Evolutionary conservation across 2,113 vertebrate genomes (phyloP).

Genomic region (Colossoma macropomum): DNA sequence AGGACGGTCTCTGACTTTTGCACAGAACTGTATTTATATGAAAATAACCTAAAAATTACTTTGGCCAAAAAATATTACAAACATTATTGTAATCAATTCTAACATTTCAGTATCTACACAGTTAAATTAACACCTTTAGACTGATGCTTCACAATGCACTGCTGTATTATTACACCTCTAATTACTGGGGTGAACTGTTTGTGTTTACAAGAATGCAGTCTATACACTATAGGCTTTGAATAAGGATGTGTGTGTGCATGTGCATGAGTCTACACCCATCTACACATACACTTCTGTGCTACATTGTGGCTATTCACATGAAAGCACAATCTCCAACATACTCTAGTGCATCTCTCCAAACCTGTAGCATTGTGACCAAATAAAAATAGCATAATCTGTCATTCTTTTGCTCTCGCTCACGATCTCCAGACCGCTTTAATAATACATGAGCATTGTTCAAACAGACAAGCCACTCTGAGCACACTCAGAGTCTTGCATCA

Average conservation of each 20-base stretch:
- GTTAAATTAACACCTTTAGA: too few relatives aligned
- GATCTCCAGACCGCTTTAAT: neutral
- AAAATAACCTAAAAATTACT: too few relatives aligned
- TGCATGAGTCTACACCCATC: neutral
- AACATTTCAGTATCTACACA: neutral
- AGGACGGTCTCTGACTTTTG: too few relatives aligned
- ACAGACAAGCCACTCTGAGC: constrained; percentile 1
- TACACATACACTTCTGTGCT: neutral
- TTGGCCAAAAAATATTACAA: too few relatives aligned
- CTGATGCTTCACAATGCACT: too few relatives aligned
- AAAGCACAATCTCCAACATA: neutral
- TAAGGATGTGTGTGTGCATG: neutral
- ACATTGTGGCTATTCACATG: neutral
- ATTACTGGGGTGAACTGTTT: too few relatives aligned
- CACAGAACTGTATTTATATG: too few relatives aligned
- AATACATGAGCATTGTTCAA: constrained; percentile 13
- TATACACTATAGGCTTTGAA: neutral
- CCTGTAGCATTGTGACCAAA: neutral
- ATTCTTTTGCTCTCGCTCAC: constrained; percentile 16
- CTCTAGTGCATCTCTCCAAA: neutral
- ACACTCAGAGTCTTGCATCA: neutral
- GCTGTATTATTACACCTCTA: too few relatives aligned
- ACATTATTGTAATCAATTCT: too few relatives aligned
- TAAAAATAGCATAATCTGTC: neutral
- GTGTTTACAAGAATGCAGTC: neutral